Evolutionary conservation across 2,888 invertebrate species (phyloP).

Genomic region (Drosophila merina): DNA sequence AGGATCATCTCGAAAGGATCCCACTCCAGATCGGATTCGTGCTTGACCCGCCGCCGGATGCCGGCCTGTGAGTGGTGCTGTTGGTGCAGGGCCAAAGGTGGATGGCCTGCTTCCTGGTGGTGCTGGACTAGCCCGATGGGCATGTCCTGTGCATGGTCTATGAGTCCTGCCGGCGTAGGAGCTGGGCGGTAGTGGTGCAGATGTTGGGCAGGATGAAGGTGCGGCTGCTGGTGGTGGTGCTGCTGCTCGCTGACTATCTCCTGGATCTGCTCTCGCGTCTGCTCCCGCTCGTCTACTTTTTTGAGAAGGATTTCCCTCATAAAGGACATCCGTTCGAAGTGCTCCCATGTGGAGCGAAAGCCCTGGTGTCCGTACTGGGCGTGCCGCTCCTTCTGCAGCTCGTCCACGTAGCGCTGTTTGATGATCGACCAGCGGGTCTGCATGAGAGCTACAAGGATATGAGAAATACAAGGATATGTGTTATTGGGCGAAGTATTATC

Average conservation of each 20-base stretch:
- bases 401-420: constrained; percentile 81
- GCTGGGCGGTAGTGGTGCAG: constrained; percentile 62
- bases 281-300: constrained; percentile 81
- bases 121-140: constrained; percentile 74
- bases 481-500: neutral
- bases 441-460: constrained; percentile 68
- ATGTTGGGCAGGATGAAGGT: constrained; percentile 57
- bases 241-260: constrained; percentile 82
- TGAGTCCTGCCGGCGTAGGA: constrained; percentile 42
- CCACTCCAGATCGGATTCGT: constrained; percentile 80
- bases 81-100: constrained; percentile 60
- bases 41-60: constrained; percentile 73
- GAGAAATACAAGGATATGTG: neutral
- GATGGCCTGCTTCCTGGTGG: constrained; percentile 57
- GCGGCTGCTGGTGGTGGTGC: constrained; percentile 72
- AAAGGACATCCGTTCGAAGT: constrained; percentile 81
- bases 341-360: constrained; percentile 81
- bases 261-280: constrained; percentile 81
- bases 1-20: constrained; percentile 82
- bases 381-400: constrained; percentile 81
- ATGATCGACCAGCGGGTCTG: constrained; percentile 82
- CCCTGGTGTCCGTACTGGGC: constrained; percentile 73
- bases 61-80: constrained; percentile 39
- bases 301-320: constrained; percentile 80
- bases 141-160: constrained; percentile 72